Evolutionary conservation across 2,113 vertebrate species (phyloP).

Genomic region (Madoqua kirkii): DNA sequence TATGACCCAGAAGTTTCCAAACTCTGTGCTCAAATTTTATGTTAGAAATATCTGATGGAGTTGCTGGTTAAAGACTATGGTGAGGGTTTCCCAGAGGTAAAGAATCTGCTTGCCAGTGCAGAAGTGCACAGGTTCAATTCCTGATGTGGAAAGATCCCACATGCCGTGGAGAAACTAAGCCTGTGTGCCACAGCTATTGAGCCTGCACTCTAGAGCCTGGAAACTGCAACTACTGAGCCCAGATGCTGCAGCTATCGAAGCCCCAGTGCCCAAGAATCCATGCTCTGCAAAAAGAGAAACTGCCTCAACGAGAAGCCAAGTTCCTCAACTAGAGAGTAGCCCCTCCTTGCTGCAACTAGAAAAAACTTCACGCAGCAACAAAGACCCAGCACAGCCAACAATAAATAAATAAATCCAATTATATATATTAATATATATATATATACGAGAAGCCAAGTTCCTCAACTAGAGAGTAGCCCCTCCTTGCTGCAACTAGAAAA

Average conservation of each 20-base stretch:
- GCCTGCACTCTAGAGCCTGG: not conserved
- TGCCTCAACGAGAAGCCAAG: not conserved
- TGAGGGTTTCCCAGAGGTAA: not conserved
- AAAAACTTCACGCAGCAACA: not conserved
- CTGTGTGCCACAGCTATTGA: not conserved
- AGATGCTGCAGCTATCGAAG: not conserved
- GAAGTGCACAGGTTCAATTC: not conserved
- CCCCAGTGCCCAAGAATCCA: not conserved
- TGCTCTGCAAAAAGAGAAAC: not conserved
- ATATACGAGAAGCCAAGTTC: not conserved
- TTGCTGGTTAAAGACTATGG: not conserved
- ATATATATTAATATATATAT: not conserved
- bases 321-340: not conserved
- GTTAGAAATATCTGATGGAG: not conserved
- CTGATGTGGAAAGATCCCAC: not conserved
- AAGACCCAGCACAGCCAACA: not conserved
- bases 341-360: not conserved
- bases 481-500: not conserved
- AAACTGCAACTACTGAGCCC: not conserved
- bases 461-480: not conserved
- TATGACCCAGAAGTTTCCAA: not conserved
- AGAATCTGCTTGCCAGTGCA: not conserved
- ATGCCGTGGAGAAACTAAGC: not conserved
- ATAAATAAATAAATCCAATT: not conserved
- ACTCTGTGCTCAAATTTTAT: not conserved